phyloP scores from a whole-genome alignment of 2,113 vertebrate genomes.

The Garra rufa region DNA sequence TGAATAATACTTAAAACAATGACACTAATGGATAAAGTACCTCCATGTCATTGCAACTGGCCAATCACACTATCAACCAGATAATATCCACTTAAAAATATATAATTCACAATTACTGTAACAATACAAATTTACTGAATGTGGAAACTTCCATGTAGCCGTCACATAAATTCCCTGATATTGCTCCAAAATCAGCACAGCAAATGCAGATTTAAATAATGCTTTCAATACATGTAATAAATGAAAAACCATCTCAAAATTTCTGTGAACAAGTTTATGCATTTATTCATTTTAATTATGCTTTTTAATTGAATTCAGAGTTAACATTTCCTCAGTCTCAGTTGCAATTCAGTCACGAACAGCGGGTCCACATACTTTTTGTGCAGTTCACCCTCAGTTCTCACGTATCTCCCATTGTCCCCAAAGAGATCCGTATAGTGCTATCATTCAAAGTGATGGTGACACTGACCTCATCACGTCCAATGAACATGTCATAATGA shows the following conservation, averaged over 20 bases:
- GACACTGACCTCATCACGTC: constrained; percentile 24
- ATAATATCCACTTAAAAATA: no score
- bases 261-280: not conserved
- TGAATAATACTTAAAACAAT: no score
- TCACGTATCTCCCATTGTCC: not conserved
- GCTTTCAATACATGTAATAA: not conserved
- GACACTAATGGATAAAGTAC: no score
- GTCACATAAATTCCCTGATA: no score
- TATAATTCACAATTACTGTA: no score
- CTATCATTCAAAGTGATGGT: not conserved
- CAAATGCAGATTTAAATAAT: not conserved
- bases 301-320: not conserved
- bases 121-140: no score
- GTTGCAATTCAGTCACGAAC: not conserved
- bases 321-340: not conserved
- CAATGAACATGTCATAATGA: constrained; percentile 30
- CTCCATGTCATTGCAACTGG: no score
- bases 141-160: no score
- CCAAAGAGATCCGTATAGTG: not conserved
- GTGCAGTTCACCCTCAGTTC: not conserved
- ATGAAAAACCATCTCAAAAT: not conserved
- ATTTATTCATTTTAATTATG: no score
- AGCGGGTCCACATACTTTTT: not conserved
- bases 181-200: no score
- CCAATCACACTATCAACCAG: no score